Evolutionary conservation across 1,140 invertebrate species (phyloP), one percentile per base, ranked within the genome.

Genomic region (Brachionus angularis): DNA sequence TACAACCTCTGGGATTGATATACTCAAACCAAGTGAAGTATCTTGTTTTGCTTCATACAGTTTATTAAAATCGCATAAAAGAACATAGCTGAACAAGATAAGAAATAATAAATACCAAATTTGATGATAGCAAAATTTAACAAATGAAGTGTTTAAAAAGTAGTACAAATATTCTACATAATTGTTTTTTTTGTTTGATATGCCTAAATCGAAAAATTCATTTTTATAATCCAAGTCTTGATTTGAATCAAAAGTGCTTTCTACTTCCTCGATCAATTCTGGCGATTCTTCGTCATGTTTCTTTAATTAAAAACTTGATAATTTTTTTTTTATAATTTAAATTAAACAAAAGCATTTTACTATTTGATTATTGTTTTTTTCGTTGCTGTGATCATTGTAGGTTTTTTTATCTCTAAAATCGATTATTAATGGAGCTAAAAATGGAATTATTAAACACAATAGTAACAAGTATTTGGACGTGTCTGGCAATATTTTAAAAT

Each of bases 401-500:
- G 39, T 16, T 10, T 42, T 16, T 42, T 46, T 67, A 1, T 31
- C 16, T 21, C 39, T 16, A n/a, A 47, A 36, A 31, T 47, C 23
- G 3, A 67, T 34, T 3, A 47, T 7, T 29, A 23, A 31, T 34
- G 42, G 25, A 10, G 62, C 62, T 12, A 50, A 18, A 47, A 67
- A 67, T n/a, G 62, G 62, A 50, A 5, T 16, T n/a, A 31, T 7
- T 34, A 67, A 10, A 18, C 42, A 46, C 12, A 67, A 14, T 18
- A 44, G 47, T 0, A 67, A 12, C 23, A 29, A n/a, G 23, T 18
- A 27, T 67, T 67, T 67, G n/a, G 33, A 33, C 2, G 62, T 25
- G 1, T 67, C 62, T 23, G 62, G 62, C 18, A 67, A n/a, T 23
- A 67, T 67, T 50, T 47, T 67, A n/a, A 29, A n/a, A 23, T 67